phyloP scores from a whole-genome alignment of 2,113 vertebrate genomes.

The Lanius collurio region DNA sequence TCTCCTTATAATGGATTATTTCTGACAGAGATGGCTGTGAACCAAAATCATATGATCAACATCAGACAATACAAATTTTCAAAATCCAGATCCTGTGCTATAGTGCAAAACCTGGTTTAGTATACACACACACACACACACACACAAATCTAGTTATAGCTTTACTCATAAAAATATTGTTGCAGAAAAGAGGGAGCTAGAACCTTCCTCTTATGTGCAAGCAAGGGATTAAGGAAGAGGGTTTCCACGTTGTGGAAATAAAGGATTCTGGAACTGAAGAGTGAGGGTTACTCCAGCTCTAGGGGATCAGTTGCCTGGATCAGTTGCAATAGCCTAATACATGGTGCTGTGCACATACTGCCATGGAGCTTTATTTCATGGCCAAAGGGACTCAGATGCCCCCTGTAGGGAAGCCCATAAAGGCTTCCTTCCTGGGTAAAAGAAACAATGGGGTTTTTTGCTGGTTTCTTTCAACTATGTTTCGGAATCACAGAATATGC shows the following conservation, averaged over 20 bases:
- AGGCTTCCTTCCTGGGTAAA: neutral
- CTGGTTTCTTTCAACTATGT: neutral
- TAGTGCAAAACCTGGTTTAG: neutral
- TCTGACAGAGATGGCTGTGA: neutral
- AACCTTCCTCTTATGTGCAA: neutral
- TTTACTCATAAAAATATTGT: neutral
- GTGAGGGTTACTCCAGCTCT: neutral
- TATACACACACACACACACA: neutral
- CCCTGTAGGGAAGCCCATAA: neutral
- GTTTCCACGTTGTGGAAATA: neutral
- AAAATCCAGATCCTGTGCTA: neutral
- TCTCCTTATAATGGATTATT: neutral
- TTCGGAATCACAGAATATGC: neutral
- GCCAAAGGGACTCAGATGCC: neutral
- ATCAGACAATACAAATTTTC: neutral
- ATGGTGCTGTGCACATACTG: neutral
- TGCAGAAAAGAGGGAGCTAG: neutral
- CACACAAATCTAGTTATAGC: neutral
- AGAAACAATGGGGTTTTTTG: neutral
- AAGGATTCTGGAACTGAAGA: neutral
- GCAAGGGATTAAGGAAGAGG: neutral
- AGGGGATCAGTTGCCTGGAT: neutral
- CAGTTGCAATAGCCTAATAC: neutral
- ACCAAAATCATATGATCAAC: neutral
- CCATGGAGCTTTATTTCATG: neutral